Base-by-base conservation (phyloP, 1,140 invertebrate species). In the Onthophagus taurus region DNA sequence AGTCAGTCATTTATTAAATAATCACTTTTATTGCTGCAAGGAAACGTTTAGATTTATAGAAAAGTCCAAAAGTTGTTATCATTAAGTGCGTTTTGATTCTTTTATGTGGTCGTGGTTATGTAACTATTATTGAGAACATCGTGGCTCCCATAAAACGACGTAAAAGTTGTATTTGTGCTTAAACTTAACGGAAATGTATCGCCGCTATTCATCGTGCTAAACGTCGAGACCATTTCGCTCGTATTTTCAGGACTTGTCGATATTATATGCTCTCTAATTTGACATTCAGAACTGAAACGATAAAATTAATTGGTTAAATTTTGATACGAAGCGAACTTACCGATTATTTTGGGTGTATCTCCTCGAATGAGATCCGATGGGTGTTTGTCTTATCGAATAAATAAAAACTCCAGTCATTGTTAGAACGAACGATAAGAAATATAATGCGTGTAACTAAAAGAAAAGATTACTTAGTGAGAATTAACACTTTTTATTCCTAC, bases 391-490 rank as follows among this genome's bases (percentile, higher is more conserved):
- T 47, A 77, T 70, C n/a, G 74, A 72, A 49, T 68, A 89, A 37
- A 86, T 71, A 42, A 84, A 77, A 43, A 88, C 77, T 13, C 86
- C 86, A 9, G 75, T 72, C 67, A 88, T 78, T 24, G 85, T 81
- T 45, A 86, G 65, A 11, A 77, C 59, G 56, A 84, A 88, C 1
- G 85, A 85, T 31, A 87, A 60, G 61, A 87, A 83, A 63, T 89
- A 89, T 46, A 90, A 65, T 6, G 75, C 75, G 58, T 88, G 83
- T 64, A 88, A 87, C 85, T 89, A 20, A 19, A 38, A 38, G 23
- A n/a, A 13, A 8, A 8, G 1, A 18, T 21, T 2, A 17, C n/a
- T 7, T 14, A 29, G 12, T 47, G 17, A n/a, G 17, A 46, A 31
- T 21, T 13, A 19, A 37, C 44, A 41, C 19, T 4, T 3, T 44